phyloP scores from a whole-genome alignment of 2,113 vertebrate genomes.

The Hepsetus odoe region DNA sequence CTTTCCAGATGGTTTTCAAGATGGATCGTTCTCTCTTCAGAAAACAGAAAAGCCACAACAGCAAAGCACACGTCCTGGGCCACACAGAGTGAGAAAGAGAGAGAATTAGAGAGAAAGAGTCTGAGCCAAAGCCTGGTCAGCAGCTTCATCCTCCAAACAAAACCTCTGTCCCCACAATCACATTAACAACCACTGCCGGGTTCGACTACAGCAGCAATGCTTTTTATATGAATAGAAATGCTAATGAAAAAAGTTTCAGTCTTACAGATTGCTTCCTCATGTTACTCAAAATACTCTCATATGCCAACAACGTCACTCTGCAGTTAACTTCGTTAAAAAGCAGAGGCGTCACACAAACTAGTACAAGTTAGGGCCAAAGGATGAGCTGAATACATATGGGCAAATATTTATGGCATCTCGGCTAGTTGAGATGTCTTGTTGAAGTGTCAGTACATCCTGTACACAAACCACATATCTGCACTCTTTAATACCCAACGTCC shows the following conservation, averaged over 20 bases:
- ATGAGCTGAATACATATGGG: neutral
- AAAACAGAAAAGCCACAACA: slow-evolving; percentile 1
- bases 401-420: too few species aligned
- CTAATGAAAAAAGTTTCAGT: neutral
- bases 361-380: neutral
- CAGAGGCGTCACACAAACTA: neutral
- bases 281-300: neutral
- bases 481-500: too few species aligned
- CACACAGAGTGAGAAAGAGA: neutral
- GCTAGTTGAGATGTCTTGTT: too few species aligned
- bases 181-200: neutral
- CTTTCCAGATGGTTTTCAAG: slow-evolving; percentile 23
- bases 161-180: slow-evolving; percentile 19
- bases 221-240: neutral
- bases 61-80: neutral
- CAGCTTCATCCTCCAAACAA: slow-evolving; percentile 41
- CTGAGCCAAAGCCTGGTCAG: slow-evolving; percentile 33
- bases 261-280: neutral
- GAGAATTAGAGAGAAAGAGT: neutral
- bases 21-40: neutral
- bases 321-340: neutral
- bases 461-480: too few species aligned
- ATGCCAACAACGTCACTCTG: neutral
- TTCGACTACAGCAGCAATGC: neutral
- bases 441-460: too few species aligned